These are phyloP conservation scores for Urosaurus nigricauda DNA, from an alignment of 2,797 vertebrate species.

Conservation along the genomic window DNA sequence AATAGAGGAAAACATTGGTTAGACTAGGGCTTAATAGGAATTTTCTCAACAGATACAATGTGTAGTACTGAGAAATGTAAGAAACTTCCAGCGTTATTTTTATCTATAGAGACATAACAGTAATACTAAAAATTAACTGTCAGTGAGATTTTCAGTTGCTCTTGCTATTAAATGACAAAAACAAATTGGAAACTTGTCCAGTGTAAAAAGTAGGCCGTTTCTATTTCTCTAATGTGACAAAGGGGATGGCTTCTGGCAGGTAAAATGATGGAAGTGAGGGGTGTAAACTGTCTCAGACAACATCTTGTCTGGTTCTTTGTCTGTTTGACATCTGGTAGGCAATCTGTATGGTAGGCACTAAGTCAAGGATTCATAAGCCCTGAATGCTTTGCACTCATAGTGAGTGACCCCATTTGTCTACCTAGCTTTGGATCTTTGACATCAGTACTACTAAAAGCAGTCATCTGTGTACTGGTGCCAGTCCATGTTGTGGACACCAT, in stretches of 20 bases:
- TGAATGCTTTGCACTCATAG: too few species aligned
- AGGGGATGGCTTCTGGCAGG: background rate
- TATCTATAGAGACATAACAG: background rate
- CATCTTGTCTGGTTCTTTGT: too few species aligned
- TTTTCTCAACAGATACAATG: background rate
- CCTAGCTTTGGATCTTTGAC: too few species aligned
- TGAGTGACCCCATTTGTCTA: too few species aligned
- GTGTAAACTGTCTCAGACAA: background rate
- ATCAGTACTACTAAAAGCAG: too few species aligned
- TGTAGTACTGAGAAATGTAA: background rate
- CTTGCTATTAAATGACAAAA: background rate
- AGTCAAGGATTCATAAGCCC: too few species aligned
- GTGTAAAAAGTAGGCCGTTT: background rate
- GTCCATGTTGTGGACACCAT: too few species aligned
- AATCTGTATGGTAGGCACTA: too few species aligned
- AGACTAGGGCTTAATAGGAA: background rate
- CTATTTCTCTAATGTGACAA: background rate
- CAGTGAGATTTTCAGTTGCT: background rate
- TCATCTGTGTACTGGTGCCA: too few species aligned
- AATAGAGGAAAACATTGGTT: slow-evolving; percentile 16
- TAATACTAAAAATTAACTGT: slow-evolving; percentile 35
- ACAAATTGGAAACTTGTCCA: background rate
- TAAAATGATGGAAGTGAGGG: background rate
- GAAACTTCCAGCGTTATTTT: background rate
- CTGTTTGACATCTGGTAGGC: too few species aligned